Base-by-base conservation (phyloP, 2,113 vertebrate species). In the Herpailurus yagouaroundi region DNA sequence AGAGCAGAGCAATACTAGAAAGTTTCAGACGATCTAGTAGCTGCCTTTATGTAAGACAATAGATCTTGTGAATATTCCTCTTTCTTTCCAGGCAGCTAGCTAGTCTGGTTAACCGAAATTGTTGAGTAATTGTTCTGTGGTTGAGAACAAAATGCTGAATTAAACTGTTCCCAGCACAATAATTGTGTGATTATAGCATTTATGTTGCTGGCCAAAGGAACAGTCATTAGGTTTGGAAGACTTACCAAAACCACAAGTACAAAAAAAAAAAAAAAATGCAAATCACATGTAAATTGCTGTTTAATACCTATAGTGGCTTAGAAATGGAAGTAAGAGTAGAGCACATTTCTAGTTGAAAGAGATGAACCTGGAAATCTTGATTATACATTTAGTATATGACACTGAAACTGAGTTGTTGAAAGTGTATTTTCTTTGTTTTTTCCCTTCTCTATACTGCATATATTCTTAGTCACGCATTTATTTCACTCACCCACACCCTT, bases 71-170 rank as follows among this genome's bases (percentile, higher is more conserved):
- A 99, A 99, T 99, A 98, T 98, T 99, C 99, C 98, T 98, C 99
- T 99, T 99, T 98, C 98, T 98, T 98, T 99, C 97, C 98, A 99
- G 98, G 98, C 99, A 98, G 98, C 98, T 95, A 98, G 98, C 98
- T 98, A 98, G 98, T 99, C 99, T 99, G 99, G 99, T 99, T 99
- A 99, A 99, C 99, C 99, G 98, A 99, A 99, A 99, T 99, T 99
- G 99, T 99, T 99, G 99, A 99, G 99, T 99, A 99, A 99, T 99
- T 99, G 99, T 99, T 99, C 99, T 99, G 99, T 98, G 99, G 99
- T 99, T 98, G 98, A 99, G 99, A 99, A 99, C 99, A 99, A 99
- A 99, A 99, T 99, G 99, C 98, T 99, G 99, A 99, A 99, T 99
- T 99, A 99, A 99, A 99, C 99, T 99, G 99, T 99, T 99, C 99